Base-by-base conservation (phyloP, 2,888 invertebrate genomes). In the Apamea anceps region DNA sequence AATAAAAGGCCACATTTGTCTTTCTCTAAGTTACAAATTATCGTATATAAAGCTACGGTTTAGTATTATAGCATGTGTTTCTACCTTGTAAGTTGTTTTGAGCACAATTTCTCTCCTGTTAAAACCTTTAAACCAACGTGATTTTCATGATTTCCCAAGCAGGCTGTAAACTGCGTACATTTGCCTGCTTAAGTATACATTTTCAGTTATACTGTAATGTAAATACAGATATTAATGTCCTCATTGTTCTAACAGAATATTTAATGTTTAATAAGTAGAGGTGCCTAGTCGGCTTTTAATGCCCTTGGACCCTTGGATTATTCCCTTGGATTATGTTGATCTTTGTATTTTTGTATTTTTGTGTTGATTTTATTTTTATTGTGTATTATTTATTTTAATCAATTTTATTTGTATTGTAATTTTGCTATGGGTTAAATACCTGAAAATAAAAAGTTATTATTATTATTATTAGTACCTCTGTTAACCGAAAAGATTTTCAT, bases 221-320 rank as follows among this genome's bases (percentile, higher is more conserved):
- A 42, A 76, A 68, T 57, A 51, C 18, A 15, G n/a, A 75, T 45
- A 25, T 48, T 65, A 81, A 76, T 70, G 65, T 32, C 4, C 51
- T 60, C 42, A 71, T 71, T 82, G 70, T 82, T 77, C 13, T 21
- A 71, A n/a, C 37, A 32, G 25, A 76, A 75, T 51, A 32, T 81
- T 62, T 68, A 48, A 37, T 37, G 45, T 67, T 67, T 45, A 37
- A n/a, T 67, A 57, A 66, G 62, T 37, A 72, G 62, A 8, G 32
- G 28, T 25, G 60, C 51, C 10, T 37, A 77, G 15, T 25, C 1
- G 37, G 60, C 60, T 37, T 67, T 78, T 67, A 77, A 77, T 77
- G 28, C 54, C 45, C 45, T 10, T 25, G 62, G 66, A 48, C 42
- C 66, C n/a, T n/a, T n/a, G n/a, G n/a, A n/a, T n/a, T n/a, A n/a